A percentile compares a stretch with the other conserved stretches of the same genome.
phyloP scores from a whole-genome alignment of 2,113 vertebrate species.

The Phylloscopus trochilus region DNA sequence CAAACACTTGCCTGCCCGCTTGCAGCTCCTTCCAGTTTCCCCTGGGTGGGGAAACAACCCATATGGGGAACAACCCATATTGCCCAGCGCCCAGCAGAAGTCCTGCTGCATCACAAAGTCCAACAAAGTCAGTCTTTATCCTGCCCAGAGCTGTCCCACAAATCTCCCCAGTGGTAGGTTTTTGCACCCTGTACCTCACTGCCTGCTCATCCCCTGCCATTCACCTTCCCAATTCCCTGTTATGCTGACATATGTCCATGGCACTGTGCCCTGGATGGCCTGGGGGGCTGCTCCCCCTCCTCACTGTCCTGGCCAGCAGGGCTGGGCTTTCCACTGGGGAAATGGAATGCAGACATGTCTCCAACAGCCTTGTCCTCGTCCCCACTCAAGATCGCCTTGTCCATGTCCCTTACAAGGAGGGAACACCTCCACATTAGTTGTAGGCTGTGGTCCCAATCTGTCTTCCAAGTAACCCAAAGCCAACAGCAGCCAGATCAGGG shows the following conservation, averaged over 20 bases:
- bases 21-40: not conserved
- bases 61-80: not conserved
- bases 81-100: not conserved
- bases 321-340: not conserved
- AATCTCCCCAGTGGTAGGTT: not conserved
- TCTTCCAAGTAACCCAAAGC: not conserved
- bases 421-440: not conserved
- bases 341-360: not conserved
- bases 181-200: not conserved
- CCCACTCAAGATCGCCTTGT: rapidly evolving
- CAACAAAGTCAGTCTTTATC: not conserved
- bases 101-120: not conserved
- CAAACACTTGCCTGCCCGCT: not conserved
- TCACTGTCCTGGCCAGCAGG: not conserved
- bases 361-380: not conserved
- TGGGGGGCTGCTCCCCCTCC: too few species aligned
- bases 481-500: not conserved
- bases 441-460: not conserved
- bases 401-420: not conserved
- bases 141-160: not conserved
- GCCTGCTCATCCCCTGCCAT: rapidly evolving
- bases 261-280: not conserved
- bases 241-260: rapidly evolving
- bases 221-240: not conserved
- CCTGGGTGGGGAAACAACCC: not conserved